A percentile compares a stretch with the other conserved stretches of the same genome.
Evolutionary conservation across 2,113 vertebrate genomes (phyloP).

Genomic region (Paralichthys olivaceus): DNA sequence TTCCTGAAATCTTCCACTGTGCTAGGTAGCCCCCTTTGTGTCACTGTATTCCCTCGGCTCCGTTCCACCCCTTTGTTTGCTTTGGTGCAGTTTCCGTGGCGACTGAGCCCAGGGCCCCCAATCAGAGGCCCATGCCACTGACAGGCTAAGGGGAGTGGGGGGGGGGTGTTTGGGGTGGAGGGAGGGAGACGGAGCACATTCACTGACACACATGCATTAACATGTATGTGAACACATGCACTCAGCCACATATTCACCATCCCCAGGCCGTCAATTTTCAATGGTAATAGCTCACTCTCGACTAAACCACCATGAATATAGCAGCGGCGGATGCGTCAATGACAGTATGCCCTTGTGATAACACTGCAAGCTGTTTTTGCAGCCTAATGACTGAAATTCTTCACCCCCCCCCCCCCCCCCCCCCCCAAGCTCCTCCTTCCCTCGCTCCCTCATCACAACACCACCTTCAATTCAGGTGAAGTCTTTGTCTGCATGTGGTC

Average conservation of each 20-base stretch:
- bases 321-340: constrained; percentile 52
- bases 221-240: constrained; percentile 9
- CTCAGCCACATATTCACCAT: constrained; percentile 30
- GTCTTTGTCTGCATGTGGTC: constrained; percentile 38
- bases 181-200: constrained; percentile 3
- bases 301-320: constrained; percentile 67
- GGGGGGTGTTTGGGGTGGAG: constrained; percentile 14
- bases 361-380: constrained; percentile 53
- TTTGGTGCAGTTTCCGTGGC: constrained; percentile 84
- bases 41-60: constrained; percentile 76
- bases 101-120: constrained; percentile 78
- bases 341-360: constrained; percentile 75
- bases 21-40: constrained; percentile 79
- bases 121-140: constrained; percentile 78
- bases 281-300: constrained; percentile 64
- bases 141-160: constrained; percentile 49
- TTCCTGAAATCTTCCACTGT: constrained; percentile 73
- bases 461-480: constrained; percentile 46
- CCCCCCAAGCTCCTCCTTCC: constrained; percentile 26
- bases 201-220: constrained; percentile 33
- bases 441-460: constrained; percentile 25
- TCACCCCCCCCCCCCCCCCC: neutral
- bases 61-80: constrained; percentile 84
- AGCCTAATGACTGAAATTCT: constrained; percentile 42
- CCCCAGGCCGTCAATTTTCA: constrained; percentile 72